A percentile compares a stretch with the other conserved stretches of the same genome.
phyloP scores from a whole-genome alignment of 2,113 vertebrate genomes.

The Sinocyclocheilus anophthalmus region DNA sequence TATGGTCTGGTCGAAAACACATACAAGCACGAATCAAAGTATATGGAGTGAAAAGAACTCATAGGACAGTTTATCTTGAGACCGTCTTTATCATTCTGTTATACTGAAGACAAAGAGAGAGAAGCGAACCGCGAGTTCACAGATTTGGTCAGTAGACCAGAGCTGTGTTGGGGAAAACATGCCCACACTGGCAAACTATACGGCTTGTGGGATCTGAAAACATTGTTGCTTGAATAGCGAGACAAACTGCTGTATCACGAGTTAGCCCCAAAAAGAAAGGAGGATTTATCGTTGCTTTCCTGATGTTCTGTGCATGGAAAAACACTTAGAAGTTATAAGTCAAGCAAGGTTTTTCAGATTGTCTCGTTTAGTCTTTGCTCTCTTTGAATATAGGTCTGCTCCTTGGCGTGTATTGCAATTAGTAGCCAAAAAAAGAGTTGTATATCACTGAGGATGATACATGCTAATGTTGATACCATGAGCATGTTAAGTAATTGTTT shows the following conservation, averaged over 20 bases:
- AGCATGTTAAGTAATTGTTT: too few species aligned
- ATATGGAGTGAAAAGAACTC: neutral
- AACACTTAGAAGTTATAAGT: neutral
- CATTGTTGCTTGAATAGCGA: neutral
- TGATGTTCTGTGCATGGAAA: neutral
- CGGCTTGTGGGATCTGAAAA: neutral
- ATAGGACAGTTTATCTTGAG: neutral
- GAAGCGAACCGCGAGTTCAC: neutral
- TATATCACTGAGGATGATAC: too few species aligned
- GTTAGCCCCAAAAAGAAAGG: neutral
- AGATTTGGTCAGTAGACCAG: neutral
- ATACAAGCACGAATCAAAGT: neutral
- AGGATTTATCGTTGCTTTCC: conserved; percentile 6
- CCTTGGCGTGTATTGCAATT: too few species aligned
- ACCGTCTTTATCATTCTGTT: neutral
- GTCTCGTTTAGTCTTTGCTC: too few species aligned
- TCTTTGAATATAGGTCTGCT: neutral
- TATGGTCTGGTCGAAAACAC: neutral
- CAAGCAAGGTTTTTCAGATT: neutral
- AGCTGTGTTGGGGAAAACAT: conserved; percentile 21
- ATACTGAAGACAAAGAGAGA: neutral
- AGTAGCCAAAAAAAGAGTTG: too few species aligned
- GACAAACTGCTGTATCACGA: neutral
- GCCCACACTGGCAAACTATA: conserved; percentile 26
- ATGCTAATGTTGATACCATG: too few species aligned